Percentiles rank a stretch among this genome's conserved stretches.
These are phyloP conservation scores for Hypsibius dujardini DNA, from an alignment of 1,140 invertebrate species.

Conservation along the genomic window DNA sequence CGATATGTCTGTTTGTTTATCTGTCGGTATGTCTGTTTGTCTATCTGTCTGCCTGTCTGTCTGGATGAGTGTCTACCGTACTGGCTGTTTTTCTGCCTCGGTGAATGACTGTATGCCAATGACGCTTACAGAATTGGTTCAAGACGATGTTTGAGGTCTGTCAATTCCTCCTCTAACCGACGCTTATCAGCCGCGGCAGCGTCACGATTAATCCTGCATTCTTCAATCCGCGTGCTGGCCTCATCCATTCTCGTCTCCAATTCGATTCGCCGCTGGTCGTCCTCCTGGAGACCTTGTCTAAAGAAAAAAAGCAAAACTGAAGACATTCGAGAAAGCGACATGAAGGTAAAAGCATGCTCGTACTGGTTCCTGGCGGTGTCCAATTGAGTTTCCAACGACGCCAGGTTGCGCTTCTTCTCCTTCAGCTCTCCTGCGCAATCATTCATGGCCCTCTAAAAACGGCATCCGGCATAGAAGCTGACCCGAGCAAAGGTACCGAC, in stretches of 20 bases:
- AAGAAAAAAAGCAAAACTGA: not conserved
- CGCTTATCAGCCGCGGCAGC: not conserved
- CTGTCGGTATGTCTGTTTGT: too few relatives aligned
- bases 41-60: too few relatives aligned
- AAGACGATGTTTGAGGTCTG: not conserved
- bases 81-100: not conserved
- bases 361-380: not conserved
- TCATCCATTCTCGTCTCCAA: not conserved
- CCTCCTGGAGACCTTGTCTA: constrained; percentile 6
- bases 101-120: not conserved
- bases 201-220: not conserved
- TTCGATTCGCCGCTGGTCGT: not conserved
- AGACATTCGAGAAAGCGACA: not conserved
- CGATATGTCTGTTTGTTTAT: too few relatives aligned
- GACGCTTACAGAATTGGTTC: too few relatives aligned
- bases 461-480: too few relatives aligned
- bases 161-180: not conserved
- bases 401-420: not conserved
- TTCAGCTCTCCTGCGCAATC: not conserved
- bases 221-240: not conserved
- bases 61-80: not conserved
- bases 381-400: not conserved
- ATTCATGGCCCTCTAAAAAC: too few relatives aligned
- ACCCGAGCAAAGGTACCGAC: too few relatives aligned
- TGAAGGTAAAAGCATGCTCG: not conserved